A percentile compares a stretch with the other conserved stretches of the same genome.
These are phyloP conservation scores for Drosophila asahinai DNA, from an alignment of 1,140 invertebrate genomes.

Conservation along the genomic window DNA sequence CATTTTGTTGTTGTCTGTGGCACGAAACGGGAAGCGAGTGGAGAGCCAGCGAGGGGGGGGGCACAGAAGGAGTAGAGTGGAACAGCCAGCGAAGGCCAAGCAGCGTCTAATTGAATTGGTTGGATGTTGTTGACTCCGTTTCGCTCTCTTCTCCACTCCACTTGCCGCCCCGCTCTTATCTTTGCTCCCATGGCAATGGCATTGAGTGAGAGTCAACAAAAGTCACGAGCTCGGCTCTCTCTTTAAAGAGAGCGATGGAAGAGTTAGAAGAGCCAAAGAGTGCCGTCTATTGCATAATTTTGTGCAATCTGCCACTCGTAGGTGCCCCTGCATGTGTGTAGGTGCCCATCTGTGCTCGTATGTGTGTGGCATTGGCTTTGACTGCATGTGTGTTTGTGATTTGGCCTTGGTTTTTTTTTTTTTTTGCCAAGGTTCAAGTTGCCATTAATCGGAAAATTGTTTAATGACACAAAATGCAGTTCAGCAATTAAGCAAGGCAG, in stretches of 20 bases:
- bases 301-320: constrained; percentile 51
- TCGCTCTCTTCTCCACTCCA: constrained; percentile 26
- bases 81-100: constrained; percentile 54
- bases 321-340: constrained; percentile 24
- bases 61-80: constrained; percentile 42
- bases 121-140: constrained; percentile 53
- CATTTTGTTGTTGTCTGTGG: constrained; percentile 74
- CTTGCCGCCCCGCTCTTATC: constrained; percentile 5
- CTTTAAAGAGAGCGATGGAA: constrained; percentile 45
- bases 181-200: constrained; percentile 77
- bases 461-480: constrained; percentile 13
- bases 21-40: constrained; percentile 34
- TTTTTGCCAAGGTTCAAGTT: constrained; percentile 34
- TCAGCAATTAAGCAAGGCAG: constrained; percentile 9
- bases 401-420: constrained; percentile 76
- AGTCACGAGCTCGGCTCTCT: constrained; percentile 5
- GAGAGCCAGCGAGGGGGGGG: background rate
- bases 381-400: constrained; percentile 26
- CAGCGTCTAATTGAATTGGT: constrained; percentile 78
- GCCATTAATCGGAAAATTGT: constrained; percentile 26
- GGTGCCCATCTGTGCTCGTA: constrained; percentile 17
- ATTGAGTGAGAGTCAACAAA: constrained; percentile 63
- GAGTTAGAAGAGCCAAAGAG: constrained; percentile 34
- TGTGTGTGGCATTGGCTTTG: constrained; percentile 57
- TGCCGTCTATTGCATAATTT: constrained; percentile 77